Evolutionary conservation across 2,113 vertebrate genomes (phyloP).

Genomic region (Caloenas nicobarica): DNA sequence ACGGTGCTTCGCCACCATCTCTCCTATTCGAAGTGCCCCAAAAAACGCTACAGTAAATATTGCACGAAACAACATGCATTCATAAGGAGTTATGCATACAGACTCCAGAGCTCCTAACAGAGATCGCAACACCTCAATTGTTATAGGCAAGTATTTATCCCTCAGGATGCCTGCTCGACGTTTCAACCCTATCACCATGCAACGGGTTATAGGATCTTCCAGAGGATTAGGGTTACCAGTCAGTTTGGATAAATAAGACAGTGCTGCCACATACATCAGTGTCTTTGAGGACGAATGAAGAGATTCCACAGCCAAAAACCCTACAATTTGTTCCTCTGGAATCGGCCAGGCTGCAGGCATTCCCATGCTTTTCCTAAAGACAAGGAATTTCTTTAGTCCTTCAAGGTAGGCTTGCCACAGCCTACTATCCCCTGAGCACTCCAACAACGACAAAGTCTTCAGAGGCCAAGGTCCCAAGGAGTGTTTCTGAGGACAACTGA

Average conservation of each 20-base stretch:
- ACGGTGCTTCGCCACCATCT: conserved; percentile 12
- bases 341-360: conserved; percentile 52
- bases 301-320: conserved; percentile 32
- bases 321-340: conserved; percentile 41
- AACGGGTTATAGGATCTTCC: background rate
- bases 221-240: conserved; percentile 18
- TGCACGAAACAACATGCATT: conserved; percentile 29
- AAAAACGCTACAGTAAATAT: conserved; percentile 51
- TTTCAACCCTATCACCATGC: background rate
- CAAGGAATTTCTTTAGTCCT: conserved; percentile 33
- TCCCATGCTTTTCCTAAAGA: background rate
- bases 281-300: background rate
- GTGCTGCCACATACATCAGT: background rate
- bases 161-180: background rate
- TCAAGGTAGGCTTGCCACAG: conserved; percentile 24
- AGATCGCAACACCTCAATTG: conserved; percentile 9
- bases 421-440: background rate
- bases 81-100: background rate
- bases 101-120: conserved; percentile 34
- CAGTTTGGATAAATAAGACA: conserved; percentile 38
- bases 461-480: background rate
- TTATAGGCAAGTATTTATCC: conserved; percentile 31
- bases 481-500: background rate
- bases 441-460: conserved; percentile 1
- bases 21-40: conserved; percentile 13